phyloP scores from a whole-genome alignment of 2,888 invertebrate species.

The Drosophila ustulata region DNA sequence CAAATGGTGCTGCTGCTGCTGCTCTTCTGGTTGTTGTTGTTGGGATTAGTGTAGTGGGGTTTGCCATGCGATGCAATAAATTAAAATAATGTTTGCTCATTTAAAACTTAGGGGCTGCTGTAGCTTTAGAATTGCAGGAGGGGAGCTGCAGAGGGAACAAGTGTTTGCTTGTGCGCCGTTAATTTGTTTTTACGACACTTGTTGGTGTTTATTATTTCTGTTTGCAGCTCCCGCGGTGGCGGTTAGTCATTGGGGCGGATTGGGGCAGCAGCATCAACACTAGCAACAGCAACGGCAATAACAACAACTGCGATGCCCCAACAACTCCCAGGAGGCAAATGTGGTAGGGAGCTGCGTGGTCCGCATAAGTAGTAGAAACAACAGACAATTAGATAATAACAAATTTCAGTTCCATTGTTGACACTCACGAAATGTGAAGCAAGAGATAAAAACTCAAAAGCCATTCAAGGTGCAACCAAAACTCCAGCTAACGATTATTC shows the following conservation, averaged over 20 bases:
- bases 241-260: slow-evolving; percentile 48
- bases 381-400: slow-evolving; percentile 65
- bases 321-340: slow-evolving; percentile 43
- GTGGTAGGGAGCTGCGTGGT: slow-evolving; percentile 22
- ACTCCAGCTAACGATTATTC: background rate
- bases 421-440: slow-evolving; percentile 46
- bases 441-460: slow-evolving; percentile 40
- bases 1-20: slow-evolving; percentile 35
- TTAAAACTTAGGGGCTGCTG: slow-evolving; percentile 61
- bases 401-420: slow-evolving; percentile 59
- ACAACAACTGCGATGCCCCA: background rate
- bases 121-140: slow-evolving; percentile 2
- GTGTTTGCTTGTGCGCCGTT: slow-evolving; percentile 71
- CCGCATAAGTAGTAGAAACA: slow-evolving; percentile 29
- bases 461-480: slow-evolving; percentile 16
- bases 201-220: slow-evolving; percentile 71
- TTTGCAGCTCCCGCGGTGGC: slow-evolving; percentile 65
- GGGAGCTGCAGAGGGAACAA: slow-evolving; percentile 41
- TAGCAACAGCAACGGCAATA: slow-evolving; percentile 1
- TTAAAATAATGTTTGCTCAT: slow-evolving; percentile 72
- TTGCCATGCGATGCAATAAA: slow-evolving; percentile 62
- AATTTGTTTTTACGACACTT: slow-evolving; percentile 73
- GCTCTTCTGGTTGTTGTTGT: slow-evolving; percentile 20
- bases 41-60: slow-evolving; percentile 45
- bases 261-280: background rate